Conservation (phyloP, 2,888 invertebrate species). For the Cephus runcator region DNA sequence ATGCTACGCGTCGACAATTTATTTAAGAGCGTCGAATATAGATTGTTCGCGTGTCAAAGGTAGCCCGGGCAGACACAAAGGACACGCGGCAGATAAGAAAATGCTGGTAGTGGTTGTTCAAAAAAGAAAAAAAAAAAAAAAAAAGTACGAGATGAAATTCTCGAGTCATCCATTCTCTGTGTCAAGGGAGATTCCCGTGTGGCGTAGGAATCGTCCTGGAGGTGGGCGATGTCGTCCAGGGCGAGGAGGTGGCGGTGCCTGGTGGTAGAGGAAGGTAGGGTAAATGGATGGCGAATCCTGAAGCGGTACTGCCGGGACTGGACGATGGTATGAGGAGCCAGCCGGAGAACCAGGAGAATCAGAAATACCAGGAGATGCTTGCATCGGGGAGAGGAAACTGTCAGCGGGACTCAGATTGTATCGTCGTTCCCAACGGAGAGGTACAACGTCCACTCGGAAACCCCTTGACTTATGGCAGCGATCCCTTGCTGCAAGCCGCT, state of each 20-base stretch:
- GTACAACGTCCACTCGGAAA: conserved; percentile 44
- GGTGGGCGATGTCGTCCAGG: conserved; percentile 15
- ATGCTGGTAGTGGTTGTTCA: conserved; percentile 16
- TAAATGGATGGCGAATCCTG: conserved; percentile 4
- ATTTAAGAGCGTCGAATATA: conserved; percentile 28
- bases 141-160: conserved; percentile 49
- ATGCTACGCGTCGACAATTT: conserved; percentile 26
- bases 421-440: conserved; percentile 47
- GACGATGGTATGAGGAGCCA: neutral
- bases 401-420: conserved; percentile 50
- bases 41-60: conserved; percentile 25
- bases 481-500: neutral
- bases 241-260: conserved; percentile 18
- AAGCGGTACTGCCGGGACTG: neutral
- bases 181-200: conserved; percentile 50
- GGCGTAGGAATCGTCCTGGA: conserved; percentile 34
- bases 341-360: conserved; percentile 12
- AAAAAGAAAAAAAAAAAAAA: conserved; percentile 9
- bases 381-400: conserved; percentile 36
- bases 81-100: conserved; percentile 35
- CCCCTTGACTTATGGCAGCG: conserved; percentile 36
- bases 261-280: neutral
- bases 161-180: conserved; percentile 54
- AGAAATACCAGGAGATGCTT: conserved; percentile 23
- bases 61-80: conserved; percentile 2